Conservation (phyloP, 2,113 vertebrate genomes). For the Microcebus tavaratra region DNA sequence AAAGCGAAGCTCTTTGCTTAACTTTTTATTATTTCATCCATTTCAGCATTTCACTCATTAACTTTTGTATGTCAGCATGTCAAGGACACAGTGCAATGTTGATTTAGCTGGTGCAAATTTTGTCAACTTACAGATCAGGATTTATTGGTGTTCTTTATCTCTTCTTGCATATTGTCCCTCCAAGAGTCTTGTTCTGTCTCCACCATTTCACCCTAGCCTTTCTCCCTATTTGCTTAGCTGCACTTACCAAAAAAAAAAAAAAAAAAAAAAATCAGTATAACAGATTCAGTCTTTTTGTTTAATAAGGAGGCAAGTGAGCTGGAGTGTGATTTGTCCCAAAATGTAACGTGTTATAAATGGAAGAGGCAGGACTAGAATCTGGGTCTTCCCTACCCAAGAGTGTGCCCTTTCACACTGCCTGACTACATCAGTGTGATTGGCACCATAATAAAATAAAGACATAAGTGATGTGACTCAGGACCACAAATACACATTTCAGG, state of each 20-base stretch:
- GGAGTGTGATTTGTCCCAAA: not conserved
- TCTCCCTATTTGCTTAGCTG: not conserved
- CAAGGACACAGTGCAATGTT: accelerated
- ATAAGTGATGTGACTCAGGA: accelerated
- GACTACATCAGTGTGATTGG: no score
- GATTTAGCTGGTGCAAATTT: accelerated
- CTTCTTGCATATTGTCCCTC: accelerated
- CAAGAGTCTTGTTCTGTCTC: accelerated
- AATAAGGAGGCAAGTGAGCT: not conserved
- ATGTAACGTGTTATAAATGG: not conserved
- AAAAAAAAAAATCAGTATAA: not conserved
- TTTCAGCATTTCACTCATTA: no score
- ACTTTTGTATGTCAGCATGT: not conserved
- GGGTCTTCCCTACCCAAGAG: not conserved
- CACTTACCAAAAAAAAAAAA: not conserved
- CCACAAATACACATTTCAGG: accelerated
- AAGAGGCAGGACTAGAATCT: not conserved
- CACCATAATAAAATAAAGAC: accelerated
- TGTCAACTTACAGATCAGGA: not conserved
- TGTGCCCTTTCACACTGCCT: not conserved
- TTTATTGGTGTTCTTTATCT: not conserved
- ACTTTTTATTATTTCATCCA: not conserved
- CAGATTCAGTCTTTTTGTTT: not conserved
- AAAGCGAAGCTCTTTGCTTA: not conserved
- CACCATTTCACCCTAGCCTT: no score